Base-by-base conservation (phyloP, 2,888 invertebrate genomes). In the Drosophila birchii region DNA sequence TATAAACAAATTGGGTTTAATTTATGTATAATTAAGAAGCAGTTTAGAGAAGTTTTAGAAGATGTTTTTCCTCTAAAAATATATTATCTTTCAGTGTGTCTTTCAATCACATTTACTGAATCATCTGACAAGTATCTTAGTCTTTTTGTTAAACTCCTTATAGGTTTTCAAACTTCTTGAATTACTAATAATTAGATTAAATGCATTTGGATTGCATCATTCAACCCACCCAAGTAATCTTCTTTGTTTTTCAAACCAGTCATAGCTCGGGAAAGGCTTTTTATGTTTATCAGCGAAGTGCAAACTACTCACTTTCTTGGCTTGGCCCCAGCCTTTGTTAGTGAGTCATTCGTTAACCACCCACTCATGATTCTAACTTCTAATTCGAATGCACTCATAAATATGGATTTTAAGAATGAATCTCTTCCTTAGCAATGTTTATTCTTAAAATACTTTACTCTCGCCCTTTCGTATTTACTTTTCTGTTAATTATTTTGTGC, bases 191-290 rank as follows among this genome's bases (percentile, higher is more conserved):
- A 6, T 14, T 16, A 14, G 38, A 60, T 54, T 9, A 23, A 14
- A 38, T 18, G 14, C 26, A 11, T 12, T 34, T 12, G 8, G 16
- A 32, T 18, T 47, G 1, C 62, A 47, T 63, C 63, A 63, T 16
- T 12, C 18, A 23, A 23, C 6, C 18, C 12, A 41, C 8, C n/a
- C 34, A 14, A 51, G 51, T 20, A 34, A 39, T 41, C 18, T 41
- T 62, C 63, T 62, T 63, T 63, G 63, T 63, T 41, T 39, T 41
- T 16, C 26, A 41, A 12, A 14, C 16, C 38, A 67, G 32, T 67
- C 66, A 67, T 45, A 39, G 56, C 9, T 12, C 12, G 12, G 32
- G 12, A 39, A 44, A 23, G 38, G 18, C 14, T 12, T 34, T 34
- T 34, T 16, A 8, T 39, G 12, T 23, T 68, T 67, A 67, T 67